Base-by-base conservation (phyloP, 2,113 vertebrate genomes). In the Hippocampus comes region DNA sequence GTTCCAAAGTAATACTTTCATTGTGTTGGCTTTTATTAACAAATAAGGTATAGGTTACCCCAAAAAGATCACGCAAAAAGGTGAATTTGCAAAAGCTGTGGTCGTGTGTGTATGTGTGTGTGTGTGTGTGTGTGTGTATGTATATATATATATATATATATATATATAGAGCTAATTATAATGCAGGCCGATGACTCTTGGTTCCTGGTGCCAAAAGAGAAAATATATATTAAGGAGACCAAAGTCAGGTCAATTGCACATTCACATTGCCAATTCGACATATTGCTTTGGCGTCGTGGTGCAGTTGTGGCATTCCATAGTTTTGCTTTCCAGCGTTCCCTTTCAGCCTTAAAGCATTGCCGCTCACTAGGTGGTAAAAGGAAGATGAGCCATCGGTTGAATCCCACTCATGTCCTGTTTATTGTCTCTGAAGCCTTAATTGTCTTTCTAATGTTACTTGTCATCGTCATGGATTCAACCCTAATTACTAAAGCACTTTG, bases 401-500 rank as follows among this genome's bases (percentile, higher is more conserved):
- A 25, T 67, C 67, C 49, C 60, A n/a, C 60, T 65, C 42, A 23
- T 78, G 71, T 59, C 78, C 6, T 71, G 59, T 78, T 74, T 79
- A 41, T 68, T 66, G 23, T 66, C 64, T 66, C 43, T 73, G 70
- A 88, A 78, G 81, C 79, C 82, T 87, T 87, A 80, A 85, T 65
- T 70, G 66, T 57, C 23, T 55, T 60, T 61, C 67, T 69, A 48
- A 59, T 63, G 34, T 71, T 34, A 14, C 72, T 75, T 80, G 38
- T 38, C 9, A 67, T 21, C 61, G 30, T 74, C 75, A 72, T 70
- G 43, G 30, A 79, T 78, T 51, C 63, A 73, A 77, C 78, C 81
- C 76, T 8, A 25, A 66, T 48, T 72, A 64, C 79, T 78, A 34
- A 82, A 83, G 84, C 81, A 87, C 84, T 89, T 91, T 91, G 85